Percentiles rank a stretch among this genome's conserved stretches.
These are phyloP conservation scores for Pseudonaja textilis DNA, from an alignment of 2,113 vertebrate genomes.

Conservation along the genomic window DNA sequence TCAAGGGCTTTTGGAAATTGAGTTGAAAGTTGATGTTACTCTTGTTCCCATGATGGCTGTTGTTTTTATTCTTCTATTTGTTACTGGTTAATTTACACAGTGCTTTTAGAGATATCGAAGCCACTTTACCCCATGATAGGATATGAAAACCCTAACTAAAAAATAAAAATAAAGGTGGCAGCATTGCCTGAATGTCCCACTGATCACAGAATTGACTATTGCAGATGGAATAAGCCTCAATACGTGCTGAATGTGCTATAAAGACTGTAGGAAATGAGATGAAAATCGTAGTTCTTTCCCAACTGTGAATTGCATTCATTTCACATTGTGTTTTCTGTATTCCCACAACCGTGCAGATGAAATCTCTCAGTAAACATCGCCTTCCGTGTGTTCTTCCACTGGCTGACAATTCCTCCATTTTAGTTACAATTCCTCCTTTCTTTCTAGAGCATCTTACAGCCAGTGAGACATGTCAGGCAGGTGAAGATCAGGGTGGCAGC, in stretches of 20 bases:
- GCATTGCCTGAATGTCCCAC: constrained; percentile 27
- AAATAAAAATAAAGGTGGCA: background rate
- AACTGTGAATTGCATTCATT: background rate
- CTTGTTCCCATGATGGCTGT: background rate
- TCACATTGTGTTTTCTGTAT: background rate
- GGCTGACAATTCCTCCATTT: background rate
- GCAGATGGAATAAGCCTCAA: constrained; percentile 11
- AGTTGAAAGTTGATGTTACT: background rate
- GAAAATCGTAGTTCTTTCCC: constrained; percentile 12
- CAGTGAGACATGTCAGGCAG: too few species aligned
- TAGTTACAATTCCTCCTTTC: background rate
- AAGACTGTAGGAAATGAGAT: background rate
- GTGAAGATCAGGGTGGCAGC: too few species aligned
- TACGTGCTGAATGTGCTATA: constrained; percentile 9
- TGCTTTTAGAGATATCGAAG: background rate
- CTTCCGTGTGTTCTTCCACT: background rate
- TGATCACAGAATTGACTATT: constrained; percentile 5
- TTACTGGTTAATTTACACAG: background rate
- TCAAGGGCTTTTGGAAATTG: background rate
- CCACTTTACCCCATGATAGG: background rate
- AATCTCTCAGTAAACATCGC: background rate
- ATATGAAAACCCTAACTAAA: background rate
- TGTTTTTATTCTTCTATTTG: background rate
- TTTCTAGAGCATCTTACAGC: too few species aligned
- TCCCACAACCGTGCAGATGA: background rate